phyloP scores from a whole-genome alignment of 2,113 vertebrate species.

The Numida meleagris region DNA sequence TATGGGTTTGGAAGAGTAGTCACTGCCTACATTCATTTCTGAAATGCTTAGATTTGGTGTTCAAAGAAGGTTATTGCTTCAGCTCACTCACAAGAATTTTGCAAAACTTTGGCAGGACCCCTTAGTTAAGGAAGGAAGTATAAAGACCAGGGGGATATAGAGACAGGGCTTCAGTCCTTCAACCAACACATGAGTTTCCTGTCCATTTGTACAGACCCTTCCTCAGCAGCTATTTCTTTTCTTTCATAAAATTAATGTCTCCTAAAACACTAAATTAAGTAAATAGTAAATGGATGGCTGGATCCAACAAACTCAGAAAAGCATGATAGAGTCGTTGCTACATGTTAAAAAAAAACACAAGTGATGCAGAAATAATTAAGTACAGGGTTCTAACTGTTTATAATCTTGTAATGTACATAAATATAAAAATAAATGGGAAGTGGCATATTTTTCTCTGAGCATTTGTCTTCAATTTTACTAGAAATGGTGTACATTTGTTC shows the following conservation, averaged over 20 bases:
- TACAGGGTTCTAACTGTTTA: neutral
- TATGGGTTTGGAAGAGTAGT: neutral
- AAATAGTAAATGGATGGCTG: neutral
- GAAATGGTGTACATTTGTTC: neutral
- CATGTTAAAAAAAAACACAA: neutral
- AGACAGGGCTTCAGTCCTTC: neutral
- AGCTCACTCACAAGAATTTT: neutral
- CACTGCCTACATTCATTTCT: neutral
- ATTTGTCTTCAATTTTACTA: neutral
- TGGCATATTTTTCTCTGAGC: neutral
- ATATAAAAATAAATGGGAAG: neutral
- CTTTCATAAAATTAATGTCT: neutral
- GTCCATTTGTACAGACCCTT: neutral
- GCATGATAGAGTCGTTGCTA: neutral
- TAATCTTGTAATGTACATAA: neutral
- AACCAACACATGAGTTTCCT: fast-evolving
- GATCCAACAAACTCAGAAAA: neutral
- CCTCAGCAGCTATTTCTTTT: neutral
- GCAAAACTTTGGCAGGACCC: neutral
- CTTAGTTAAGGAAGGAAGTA: neutral
- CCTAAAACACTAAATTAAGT: neutral
- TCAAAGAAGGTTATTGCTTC: neutral
- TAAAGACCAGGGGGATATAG: fast-evolving
- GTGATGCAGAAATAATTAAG: neutral
- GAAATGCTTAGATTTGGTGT: neutral